These are phyloP conservation scores for Campoplex nolae DNA, from an alignment of 2,888 invertebrate genomes.

Conservation along the genomic window DNA sequence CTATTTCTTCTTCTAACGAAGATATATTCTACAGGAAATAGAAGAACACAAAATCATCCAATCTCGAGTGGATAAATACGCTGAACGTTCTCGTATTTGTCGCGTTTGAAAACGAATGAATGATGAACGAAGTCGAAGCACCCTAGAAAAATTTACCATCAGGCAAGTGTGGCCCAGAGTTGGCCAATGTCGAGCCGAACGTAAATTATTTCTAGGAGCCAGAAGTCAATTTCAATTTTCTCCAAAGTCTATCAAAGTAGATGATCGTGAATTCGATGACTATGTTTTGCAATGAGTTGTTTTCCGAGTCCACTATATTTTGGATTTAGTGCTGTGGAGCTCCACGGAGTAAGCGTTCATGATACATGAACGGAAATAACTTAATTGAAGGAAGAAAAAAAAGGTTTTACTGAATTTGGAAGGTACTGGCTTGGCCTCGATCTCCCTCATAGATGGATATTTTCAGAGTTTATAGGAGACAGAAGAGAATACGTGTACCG, in stretches of 20 bases:
- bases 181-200: too few relatives aligned
- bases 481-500: conserved; percentile 26
- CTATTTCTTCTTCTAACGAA: too few relatives aligned
- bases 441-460: neutral
- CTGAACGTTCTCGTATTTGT: too few relatives aligned
- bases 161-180: too few relatives aligned
- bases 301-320: neutral
- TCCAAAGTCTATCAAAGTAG: neutral
- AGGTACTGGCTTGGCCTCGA: neutral
- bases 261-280: neutral
- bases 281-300: neutral
- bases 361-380: neutral
- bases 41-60: too few relatives aligned
- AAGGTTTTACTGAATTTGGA: neutral
- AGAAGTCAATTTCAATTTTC: neutral
- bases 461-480: conserved; percentile 15
- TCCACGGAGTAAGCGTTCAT: neutral
- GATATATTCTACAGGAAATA: too few relatives aligned
- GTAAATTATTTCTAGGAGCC: too few relatives aligned
- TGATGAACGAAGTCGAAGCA: too few relatives aligned
- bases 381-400: neutral
- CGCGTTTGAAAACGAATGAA: too few relatives aligned
- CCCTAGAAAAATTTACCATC: too few relatives aligned
- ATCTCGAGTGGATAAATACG: too few relatives aligned
- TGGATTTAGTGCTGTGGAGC: neutral